Percentiles rank a stretch among this genome's conserved stretches.
These are phyloP conservation scores for Cordylochernes scorpioides DNA, from an alignment of 2,888 invertebrate species.

Conservation along the genomic window DNA sequence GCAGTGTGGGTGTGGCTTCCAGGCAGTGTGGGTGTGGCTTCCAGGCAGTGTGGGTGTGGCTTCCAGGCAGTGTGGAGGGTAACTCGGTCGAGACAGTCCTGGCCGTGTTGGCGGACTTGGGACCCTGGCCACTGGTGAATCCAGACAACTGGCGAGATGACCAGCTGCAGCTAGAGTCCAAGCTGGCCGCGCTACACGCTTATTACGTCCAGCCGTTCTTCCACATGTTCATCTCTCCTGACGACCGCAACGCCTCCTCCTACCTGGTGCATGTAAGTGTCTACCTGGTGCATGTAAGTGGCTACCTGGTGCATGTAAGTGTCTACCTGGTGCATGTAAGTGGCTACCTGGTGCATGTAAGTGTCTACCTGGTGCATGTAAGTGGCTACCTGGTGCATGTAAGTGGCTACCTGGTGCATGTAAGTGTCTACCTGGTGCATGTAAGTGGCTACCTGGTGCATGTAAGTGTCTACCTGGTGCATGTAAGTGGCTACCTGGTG, in stretches of 20 bases:
- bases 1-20: too few relatives aligned
- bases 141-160: conserved; percentile 6
- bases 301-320: background rate
- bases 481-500: too few relatives aligned
- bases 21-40: too few relatives aligned
- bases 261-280: conserved; percentile 24
- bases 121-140: conserved; percentile 20
- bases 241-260: conserved; percentile 24
- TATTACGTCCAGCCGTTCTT: conserved; percentile 23
- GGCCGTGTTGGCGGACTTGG: conserved; percentile 18
- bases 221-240: conserved; percentile 21
- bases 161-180: conserved; percentile 16
- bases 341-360: too few relatives aligned
- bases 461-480: too few relatives aligned
- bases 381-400: too few relatives aligned
- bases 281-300: background rate
- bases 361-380: too few relatives aligned
- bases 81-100: conserved; percentile 16
- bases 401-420: too few relatives aligned
- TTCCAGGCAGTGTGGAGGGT: conserved; percentile 11
- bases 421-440: too few relatives aligned
- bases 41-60: too few relatives aligned
- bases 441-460: too few relatives aligned
- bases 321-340: too few relatives aligned
- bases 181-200: conserved; percentile 19